Evolutionary conservation across 2,113 vertebrate genomes (phyloP), one percentile per base, ranked within the genome.

Genomic region (Larimichthys crocea): DNA sequence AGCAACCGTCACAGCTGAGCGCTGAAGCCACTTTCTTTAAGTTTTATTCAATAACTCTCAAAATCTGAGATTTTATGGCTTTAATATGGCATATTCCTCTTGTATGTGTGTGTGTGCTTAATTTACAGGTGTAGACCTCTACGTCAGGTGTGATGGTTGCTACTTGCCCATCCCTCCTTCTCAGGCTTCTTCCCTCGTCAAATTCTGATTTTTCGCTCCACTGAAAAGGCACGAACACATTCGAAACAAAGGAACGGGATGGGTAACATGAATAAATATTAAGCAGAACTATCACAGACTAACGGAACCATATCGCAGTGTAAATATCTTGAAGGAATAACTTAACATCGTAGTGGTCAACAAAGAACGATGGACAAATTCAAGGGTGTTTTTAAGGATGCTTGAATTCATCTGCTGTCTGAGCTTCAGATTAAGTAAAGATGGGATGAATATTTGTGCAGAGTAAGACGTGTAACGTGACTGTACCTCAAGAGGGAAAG

Each of bases 131-230:
- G 15, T 17, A 42, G 31, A 55, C 3, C 12, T 70, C 22, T n/a
- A 48, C 17, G 40, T 74, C 42, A 70, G 65, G 35, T 35, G 66
- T 44, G 42, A 10, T 59, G 64, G 66, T 76, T 66, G 31, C 40
- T 52, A 1, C 53, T 61, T 50, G 22, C 35, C 5, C 10, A 8
- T 31, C 29, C 16, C n/a, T 46, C 31, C 22, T 22, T 40, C 12
- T 3, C 22, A 48, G 48, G 0, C 7, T 4, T n/a, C 70, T 5
- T 31, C 24, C 31, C 11, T 9, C 10, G 50, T 26, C 3, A 29
- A 29, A 56, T 11, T 26, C 1, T 1, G 20, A 57, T 48, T 44
- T 44, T 50, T 35, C 1, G 0, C 46, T 29, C 31, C n/a, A 68
- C 6, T 40, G 53, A 62, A 61, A 40, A 62, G 19, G 26, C 14